Percentiles rank a stretch among this genome's conserved stretches.
These are phyloP conservation scores for Cassiopea xamachana DNA, from an alignment of 30 jellyfish, hydroid and myxozoan species.

Conservation along the genomic window DNA sequence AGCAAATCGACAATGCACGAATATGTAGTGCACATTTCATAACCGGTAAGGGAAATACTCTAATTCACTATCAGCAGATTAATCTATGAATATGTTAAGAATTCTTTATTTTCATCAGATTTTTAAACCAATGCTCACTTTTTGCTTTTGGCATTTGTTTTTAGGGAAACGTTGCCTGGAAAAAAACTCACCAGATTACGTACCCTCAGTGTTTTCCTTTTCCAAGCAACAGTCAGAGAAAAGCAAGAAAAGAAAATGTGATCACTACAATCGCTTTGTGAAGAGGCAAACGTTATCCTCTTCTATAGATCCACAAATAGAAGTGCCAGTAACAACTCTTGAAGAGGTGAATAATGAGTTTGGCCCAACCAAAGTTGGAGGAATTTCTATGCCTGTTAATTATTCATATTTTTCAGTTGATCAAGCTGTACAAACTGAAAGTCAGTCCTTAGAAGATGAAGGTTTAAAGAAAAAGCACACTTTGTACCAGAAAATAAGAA, in stretches of 20 bases:
- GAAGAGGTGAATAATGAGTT: background rate
- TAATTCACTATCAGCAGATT: background rate
- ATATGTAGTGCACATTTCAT: constrained; percentile 33
- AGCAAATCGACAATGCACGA: constrained; percentile 44
- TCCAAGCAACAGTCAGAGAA: constrained; percentile 2
- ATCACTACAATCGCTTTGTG: background rate
- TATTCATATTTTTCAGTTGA: background rate
- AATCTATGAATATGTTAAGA: background rate
- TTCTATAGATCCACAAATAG: background rate
- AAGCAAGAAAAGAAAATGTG: background rate
- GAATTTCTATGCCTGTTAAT: background rate
- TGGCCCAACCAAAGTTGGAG: constrained; percentile 11
- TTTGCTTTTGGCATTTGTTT: background rate
- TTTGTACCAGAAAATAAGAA: constrained; percentile 36
- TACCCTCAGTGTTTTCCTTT: constrained; percentile 42
- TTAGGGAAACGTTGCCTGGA: constrained; percentile 38
- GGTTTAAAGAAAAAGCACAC: constrained; percentile 3
- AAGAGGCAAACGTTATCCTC: constrained; percentile 14
- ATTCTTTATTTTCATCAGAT: too few species aligned
- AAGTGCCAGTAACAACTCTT: constrained; percentile 10
- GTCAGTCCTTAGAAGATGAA: constrained; percentile 1
- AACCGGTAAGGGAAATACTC: constrained; percentile 17
- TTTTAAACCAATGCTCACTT: background rate
- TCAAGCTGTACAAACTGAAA: constrained; percentile 28
- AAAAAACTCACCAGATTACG: constrained; percentile 31